Evolutionary conservation across 2,888 invertebrate species (phyloP), one percentile per base, ranked within the genome.

Genomic region (Gryllus longicercus): DNA sequence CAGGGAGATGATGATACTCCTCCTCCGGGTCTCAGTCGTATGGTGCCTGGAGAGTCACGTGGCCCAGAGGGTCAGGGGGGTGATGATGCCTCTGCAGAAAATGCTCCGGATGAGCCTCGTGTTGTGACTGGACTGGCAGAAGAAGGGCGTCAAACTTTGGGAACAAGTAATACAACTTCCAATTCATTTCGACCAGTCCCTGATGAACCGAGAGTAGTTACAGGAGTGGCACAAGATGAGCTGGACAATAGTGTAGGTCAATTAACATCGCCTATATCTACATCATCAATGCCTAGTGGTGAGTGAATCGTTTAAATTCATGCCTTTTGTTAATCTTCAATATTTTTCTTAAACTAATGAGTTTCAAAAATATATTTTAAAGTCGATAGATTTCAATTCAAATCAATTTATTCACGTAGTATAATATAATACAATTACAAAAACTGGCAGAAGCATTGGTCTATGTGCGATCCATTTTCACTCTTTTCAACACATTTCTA

Each of bases 1-100:
- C 75, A 25, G n/a, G 75, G 74, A 14, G 79, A 74, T 21, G 89
- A 90, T 83, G 87, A 88, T 81, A 87, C 90, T 82, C 92, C 92
- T 1, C 92, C 92, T 4, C 82, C 82, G 14, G 82, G 81, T 8
- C 75, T 83, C n/a, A 78, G 82, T 38, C 80, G 83, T 16, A 83
- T 83, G 82, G 82, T 83, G 18, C 83, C 84, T 25, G 84, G 84
- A 10, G 84, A 84, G 51, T 83, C 82, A 11, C 82, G 83, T 74
- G 83, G 83, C 76, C 83, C 83, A 51, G 83, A 83, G 75, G 81
- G 81, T 49, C 79, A 76, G 18, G 81, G 81, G 21, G 78, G 78
- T 51, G 49, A 25, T 76, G 21, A n/a, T 49, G 77, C 51, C 18
- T 2, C 78, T 50, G 23, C n/a, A n/a, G 51, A 78, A 63, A 63